phyloP scores from a whole-genome alignment of 2,888 invertebrate species.

The Drosophila aldrichi region DNA sequence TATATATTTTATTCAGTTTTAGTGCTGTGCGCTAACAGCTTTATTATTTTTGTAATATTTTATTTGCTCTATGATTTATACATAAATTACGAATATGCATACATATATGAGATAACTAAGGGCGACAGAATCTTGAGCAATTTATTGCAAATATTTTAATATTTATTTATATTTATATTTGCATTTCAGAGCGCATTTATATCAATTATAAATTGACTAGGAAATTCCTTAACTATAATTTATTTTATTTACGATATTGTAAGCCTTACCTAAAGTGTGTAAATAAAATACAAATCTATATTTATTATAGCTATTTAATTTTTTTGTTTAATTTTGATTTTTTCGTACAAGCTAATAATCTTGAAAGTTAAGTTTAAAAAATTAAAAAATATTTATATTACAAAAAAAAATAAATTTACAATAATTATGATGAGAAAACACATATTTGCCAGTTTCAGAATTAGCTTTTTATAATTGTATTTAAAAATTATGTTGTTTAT shows the following conservation, averaged over 20 bases:
- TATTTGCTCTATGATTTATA: conserved; percentile 1
- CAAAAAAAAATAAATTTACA: no score
- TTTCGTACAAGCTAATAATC: no score
- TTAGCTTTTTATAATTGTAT: no score
- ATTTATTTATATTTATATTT: background rate
- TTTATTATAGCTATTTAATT: no score
- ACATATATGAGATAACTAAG: background rate
- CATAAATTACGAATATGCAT: background rate
- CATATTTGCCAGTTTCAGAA: no score
- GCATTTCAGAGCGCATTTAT: background rate
- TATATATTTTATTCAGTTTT: background rate
- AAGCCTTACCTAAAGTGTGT: background rate
- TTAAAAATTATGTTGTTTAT: no score
- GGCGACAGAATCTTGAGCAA: background rate
- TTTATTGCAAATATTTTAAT: background rate
- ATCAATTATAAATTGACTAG: no score
- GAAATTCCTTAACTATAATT: background rate
- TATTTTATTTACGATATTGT: background rate
- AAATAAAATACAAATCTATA: no score
- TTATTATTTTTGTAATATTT: conserved; percentile 5
- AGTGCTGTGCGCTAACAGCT: background rate
- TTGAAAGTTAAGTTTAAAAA: no score
- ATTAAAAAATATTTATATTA: no score
- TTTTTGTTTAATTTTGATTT: no score
- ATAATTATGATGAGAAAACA: no score